phyloP scores from a whole-genome alignment of 2,113 vertebrate species.

The Aptenodytes forsteri region DNA sequence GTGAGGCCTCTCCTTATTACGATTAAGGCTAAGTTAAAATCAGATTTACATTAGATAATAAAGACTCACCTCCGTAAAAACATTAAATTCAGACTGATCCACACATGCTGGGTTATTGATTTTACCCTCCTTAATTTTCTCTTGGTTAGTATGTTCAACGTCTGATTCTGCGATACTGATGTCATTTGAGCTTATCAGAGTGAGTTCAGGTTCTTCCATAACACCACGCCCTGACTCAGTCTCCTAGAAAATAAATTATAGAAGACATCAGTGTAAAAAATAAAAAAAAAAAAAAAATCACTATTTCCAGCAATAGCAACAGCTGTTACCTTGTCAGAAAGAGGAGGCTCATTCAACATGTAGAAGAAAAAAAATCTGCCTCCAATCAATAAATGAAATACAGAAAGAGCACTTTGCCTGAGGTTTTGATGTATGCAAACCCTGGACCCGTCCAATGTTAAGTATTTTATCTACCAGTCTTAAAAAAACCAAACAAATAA shows the following conservation, averaged over 20 bases:
- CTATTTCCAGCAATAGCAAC: not conserved
- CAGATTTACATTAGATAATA: not conserved
- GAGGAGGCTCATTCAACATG: not conserved
- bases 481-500: not conserved
- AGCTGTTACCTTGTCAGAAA: not conserved
- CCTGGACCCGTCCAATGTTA: not conserved
- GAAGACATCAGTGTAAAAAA: not conserved
- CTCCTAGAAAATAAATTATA: conserved; percentile 68
- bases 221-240: conserved; percentile 79
- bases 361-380: not conserved
- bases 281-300: not conserved
- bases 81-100: not conserved
- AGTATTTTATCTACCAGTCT: not conserved
- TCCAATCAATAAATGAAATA: not conserved
- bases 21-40: not conserved
- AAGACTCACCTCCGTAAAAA: conserved; percentile 16
- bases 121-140: not conserved
- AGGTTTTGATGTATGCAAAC: not conserved
- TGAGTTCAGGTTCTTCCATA: conserved; percentile 89
- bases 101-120: not conserved
- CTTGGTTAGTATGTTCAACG: not conserved
- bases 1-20: not conserved
- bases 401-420: not conserved
- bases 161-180: conserved; percentile 76
- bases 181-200: conserved; percentile 82